Base-by-base conservation (phyloP, 2,888 invertebrate species). In the Aspidiotus rigidus region DNA sequence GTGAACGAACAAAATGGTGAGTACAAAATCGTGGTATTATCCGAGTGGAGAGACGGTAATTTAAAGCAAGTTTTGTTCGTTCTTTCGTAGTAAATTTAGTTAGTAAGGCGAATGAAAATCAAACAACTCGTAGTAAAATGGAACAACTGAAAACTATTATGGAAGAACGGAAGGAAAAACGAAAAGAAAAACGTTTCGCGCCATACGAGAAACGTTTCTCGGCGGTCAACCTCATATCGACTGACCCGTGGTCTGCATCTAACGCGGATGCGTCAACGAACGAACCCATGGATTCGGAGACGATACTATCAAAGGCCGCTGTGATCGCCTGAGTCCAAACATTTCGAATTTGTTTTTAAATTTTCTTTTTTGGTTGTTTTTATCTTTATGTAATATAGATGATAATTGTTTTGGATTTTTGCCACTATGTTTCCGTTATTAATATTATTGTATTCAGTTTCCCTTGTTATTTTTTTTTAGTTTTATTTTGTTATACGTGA, bases 141-240 rank as follows among this genome's bases (percentile, higher is more conserved):
- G 89, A 92, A 76, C 90, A 90, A 73, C 81, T 94, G 67, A 86
- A 93, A 73, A 83, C 90, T 73, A 90, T 93, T 70, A 90, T 95
- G 90, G 92, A 92, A 74, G 91, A 94, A 78, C 85, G 90, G 75
- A 87, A 92, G 73, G 88, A 80, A 54, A 79, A 81, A 57, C 78
- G 84, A 60, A 79, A 80, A 74, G 82, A 91, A 73, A 83, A 90
- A 71, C 85, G 93, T 66, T 88, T 90, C 75, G 90, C 77, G 16
- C 79, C 79, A 6, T 79, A 79, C 74, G 71, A 71, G 42, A 72
- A 71, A 62, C 64, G 62, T 54, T 71, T 71, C 56, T 28, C 72
- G 3, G 67, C 70, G 10, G 59, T 71, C 16, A 69, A 71, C 13
- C 64, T 70, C 56, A 71, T 69, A 7, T 69, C 72, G 1, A 28